Conservation (phyloP, 2,888 invertebrate genomes). For the Troides helena region DNA sequence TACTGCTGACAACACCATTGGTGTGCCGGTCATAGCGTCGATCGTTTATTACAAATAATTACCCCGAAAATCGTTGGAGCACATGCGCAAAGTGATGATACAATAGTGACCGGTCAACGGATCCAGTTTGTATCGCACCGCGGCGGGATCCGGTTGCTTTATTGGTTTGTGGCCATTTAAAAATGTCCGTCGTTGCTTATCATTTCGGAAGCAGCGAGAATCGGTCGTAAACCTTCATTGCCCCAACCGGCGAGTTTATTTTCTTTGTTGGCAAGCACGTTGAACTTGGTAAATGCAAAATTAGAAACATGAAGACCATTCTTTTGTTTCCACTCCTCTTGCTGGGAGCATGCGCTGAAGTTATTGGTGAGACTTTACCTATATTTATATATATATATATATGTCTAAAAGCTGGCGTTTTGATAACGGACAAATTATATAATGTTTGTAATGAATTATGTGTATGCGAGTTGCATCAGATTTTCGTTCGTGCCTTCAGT, state of each 20-base stretch:
- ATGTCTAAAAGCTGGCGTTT: background rate
- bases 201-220: background rate
- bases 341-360: background rate
- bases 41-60: background rate
- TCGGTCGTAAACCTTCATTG: background rate
- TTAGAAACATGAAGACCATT: slow-evolving; percentile 2
- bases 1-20: background rate
- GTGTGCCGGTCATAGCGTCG: background rate
- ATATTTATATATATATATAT: background rate
- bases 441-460: background rate
- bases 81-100: background rate
- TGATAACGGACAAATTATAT: too few relatives aligned
- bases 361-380: background rate
- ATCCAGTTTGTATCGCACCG: background rate
- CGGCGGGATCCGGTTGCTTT: background rate
- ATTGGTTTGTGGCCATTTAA: background rate
- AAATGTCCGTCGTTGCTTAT: background rate
- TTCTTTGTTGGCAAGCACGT: background rate
- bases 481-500: background rate
- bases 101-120: background rate
- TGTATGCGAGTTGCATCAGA: background rate
- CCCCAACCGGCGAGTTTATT: background rate
- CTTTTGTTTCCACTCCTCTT: background rate
- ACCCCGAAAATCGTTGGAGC: background rate
- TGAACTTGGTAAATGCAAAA: background rate